Evolutionary conservation across 30 jellyfish, hydroid and myxozoan genomes (phyloP), one percentile per base, ranked within the genome.

Genomic region (Mastigias papua): DNA sequence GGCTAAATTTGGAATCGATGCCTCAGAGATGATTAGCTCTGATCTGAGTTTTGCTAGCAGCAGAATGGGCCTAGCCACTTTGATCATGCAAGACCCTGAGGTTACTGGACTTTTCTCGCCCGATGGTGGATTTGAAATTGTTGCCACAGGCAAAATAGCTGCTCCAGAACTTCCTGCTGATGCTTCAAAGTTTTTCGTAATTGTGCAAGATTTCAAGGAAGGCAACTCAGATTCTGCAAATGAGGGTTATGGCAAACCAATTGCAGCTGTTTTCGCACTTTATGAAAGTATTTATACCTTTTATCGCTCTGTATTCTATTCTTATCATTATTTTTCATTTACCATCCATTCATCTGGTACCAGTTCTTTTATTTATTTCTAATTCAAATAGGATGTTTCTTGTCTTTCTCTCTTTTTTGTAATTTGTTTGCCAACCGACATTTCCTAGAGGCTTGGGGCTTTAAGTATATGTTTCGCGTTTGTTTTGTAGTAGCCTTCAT

Each of bases 81-180:
- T 82, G 69, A 23, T 34, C 48, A 66, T 82, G 28, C 57, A 82
- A 28, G 32, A 64, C 7, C 91, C 91, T 0, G 60, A 67, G 67
- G 51, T 82, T 65, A 21, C 16, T 62, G 91, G 91, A 82, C 49
- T 82, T 28, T 82, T 66, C 30, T 67, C 91, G 1, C 84, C 91
- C 1, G 82, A 84, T 25, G 91, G 69, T n/a, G 91, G 91, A 20
- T 82, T 35, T 31, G 91, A 82, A 26, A 32, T 82, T 35, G 54
- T 69, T 33, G 86, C 84, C 48, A 82, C 82, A 19, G 91, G 91
- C 27, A 82, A 22, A 33, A 82, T 82, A 27, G 76, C 70, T 7
- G 84, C 91, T 3, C 91, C 91, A n/a, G 82, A 69, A 6, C 84
- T 82, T 33, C 77, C 91, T 4, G 80, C 76, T 11, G 91, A 82